Evolutionary conservation across 2,888 invertebrate genomes (phyloP), one percentile per base, ranked within the genome.

Genomic region (Pheosia gnoma): DNA sequence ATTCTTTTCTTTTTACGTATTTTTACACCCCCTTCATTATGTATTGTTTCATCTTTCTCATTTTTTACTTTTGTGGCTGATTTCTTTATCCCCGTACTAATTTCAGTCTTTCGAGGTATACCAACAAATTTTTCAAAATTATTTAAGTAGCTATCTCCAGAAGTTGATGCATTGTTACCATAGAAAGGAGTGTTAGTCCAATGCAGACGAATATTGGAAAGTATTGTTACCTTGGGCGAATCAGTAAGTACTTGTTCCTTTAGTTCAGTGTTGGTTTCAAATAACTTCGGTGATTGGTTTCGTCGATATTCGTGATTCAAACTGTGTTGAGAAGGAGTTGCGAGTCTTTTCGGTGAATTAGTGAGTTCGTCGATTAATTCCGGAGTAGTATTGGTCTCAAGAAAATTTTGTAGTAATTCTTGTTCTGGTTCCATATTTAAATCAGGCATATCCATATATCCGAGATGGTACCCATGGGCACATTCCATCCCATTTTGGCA

Each of bases 381-480:
- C 43, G 60, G 60, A 39, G 60, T 57, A 60, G 60, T 60, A 60
- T 60, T 59, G 41, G 51, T 57, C 36, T 60, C 60, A 41, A 60
- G 57, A 41, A 60, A 60, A 39, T 57, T 41, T 45, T 55, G n/a
- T n/a, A n/a, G 45, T 54, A 59, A 59, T 43, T 54, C 54, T 36
- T 60, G 60, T 57, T 52, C 41, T 60, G 25, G 57, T 57, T 57
- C 49, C 43, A 59, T 60, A 51, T 13, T 53, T 43, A 53, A 45
- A 9, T 61, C 36, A 10, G 52, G 54, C 13, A 58, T 13, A 58
- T 54, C 58, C 58, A 58, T 58, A 58, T 58, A 58, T 41, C 61
- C 57, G 37, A 61, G 53, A 61, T 61, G 61, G 41, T 58, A 58
- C 13, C 58, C 57, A 39, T 61, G 61, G 58, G 53, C 58, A 55